Evolutionary conservation across 2,797 vertebrate genomes (phyloP), one percentile per base, ranked within the genome.

Genomic region (Sciaenops ocellatus): DNA sequence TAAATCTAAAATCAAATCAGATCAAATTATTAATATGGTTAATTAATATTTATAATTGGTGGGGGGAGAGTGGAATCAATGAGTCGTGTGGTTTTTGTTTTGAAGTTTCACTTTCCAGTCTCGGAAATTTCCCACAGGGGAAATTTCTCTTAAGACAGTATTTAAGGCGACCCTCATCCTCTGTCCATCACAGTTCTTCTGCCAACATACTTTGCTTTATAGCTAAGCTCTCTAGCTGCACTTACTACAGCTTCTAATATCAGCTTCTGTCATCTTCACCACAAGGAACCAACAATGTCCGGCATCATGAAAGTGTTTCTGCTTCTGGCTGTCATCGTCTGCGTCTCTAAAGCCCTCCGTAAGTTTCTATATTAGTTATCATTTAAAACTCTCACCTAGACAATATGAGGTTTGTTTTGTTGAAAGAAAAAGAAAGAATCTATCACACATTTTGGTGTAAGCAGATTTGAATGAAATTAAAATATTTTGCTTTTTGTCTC

Each of bases 81-180:
- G 15, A 6, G 34, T 41, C 0, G 28, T 69, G 69, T 44, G 55
- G 64, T 65, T 82, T 71, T 62, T 20, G 0, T 82, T 71, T 62
- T 28, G 0, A 7, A 64, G 65, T 91, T 93, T 92, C 87, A 86
- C 73, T 93, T 94, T 92, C 90, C 84, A 74, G 2, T 54, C 4
- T 26, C 0, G 42, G 34, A 84, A 90, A 85, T 75, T 76, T 71
- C 88, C 90, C 77, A 38, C 34, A 38, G 34, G 34, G 34, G 34
- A 38, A 38, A 38, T 38, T 38, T 38, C 34, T 9, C 34, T 2
- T 38, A 3, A 17, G 9, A 56, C 1, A 4, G 57, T 90, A 91
- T 92, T 83, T 87, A 94, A 92, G 73, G 6, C 0, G 22, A 2
- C 50, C 26, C 24, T 38, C 20, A 1, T 12, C 55, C n/a, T 62